Evolutionary conservation across 2,888 invertebrate genomes (phyloP), one percentile per base, ranked within the genome.

Genomic region (Eulithis prunata): DNA sequence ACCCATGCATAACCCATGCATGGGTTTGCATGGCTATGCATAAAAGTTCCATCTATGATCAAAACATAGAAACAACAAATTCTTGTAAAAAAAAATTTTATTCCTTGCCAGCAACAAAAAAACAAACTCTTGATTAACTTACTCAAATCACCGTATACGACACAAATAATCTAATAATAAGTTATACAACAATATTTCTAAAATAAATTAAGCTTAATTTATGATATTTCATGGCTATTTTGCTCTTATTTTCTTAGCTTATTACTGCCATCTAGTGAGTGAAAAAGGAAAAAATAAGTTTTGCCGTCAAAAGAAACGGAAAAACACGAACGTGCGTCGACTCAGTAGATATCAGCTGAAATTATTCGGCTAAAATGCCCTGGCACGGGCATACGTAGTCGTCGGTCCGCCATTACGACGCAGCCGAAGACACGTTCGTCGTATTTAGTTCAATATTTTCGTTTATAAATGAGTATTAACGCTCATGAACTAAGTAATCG

Each of bases 401-500:
- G 91, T 93, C 93, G 93, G 93, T 93, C 93, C 91, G 93, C 93
- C 93, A 93, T 93, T 93, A 93, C 93, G 93, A 92, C 92, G 92
- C 91, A 93, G 88, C 93, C 92, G 91, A 83, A 92, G 91, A 93
- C 93, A 93, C 93, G 93, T 93, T 93, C 91, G 93, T 93, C 93
- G 92, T 93, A 93, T 93, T 93, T 93, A 92, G 93, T 93, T 92
- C 89, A 92, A 93, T 93, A 93, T 93, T 93, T 93, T 92, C 87
- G 90, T 91, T 93, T 94, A 95, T 96, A 96, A 96, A 96, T 96
- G 96, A 96, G 95, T 95, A 95, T 95, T 94, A 95, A 95, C 94
- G 95, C 96, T 94, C 95, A 95, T 94, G 97, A 98, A 95, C 96
- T 98, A 95, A 98, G 98, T 95, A 96, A 97, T 95, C 97, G 96